Evolutionary conservation across 2,888 invertebrate species (phyloP).

Genomic region (Hyalella azteca): DNA sequence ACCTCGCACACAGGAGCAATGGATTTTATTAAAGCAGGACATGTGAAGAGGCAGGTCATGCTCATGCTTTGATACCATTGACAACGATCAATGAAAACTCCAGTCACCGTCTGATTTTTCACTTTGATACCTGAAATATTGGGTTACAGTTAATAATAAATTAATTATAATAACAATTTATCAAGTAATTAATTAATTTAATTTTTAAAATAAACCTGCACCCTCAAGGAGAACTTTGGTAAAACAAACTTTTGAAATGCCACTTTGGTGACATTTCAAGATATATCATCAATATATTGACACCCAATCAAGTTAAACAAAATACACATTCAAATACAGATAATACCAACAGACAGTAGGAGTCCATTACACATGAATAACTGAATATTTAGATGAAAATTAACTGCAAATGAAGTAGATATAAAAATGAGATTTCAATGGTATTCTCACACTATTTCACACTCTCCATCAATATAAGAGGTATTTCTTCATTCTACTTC

Average conservation of each 20-base stretch:
- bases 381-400: too few relatives aligned
- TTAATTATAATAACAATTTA: neutral
- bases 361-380: too few relatives aligned
- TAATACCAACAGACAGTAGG: too few relatives aligned
- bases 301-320: too few relatives aligned
- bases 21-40: neutral
- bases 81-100: neutral
- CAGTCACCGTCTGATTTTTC: neutral
- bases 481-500: too few relatives aligned
- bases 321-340: too few relatives aligned
- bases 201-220: neutral
- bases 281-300: neutral
- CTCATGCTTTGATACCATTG: neutral
- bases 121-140: neutral
- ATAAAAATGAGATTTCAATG: neutral
- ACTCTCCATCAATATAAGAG: neutral
- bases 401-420: neutral
- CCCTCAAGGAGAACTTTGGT: neutral
- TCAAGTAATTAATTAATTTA: neutral
- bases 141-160: neutral
- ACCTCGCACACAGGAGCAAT: constrained; percentile 6
- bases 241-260: neutral
- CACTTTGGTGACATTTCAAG: neutral
- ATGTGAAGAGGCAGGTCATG: neutral
- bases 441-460: neutral